Percentiles rank a stretch among this genome's conserved stretches.
These are phyloP conservation scores for Acronicta leporina DNA, from an alignment of 2,888 invertebrate genomes.

Conservation along the genomic window DNA sequence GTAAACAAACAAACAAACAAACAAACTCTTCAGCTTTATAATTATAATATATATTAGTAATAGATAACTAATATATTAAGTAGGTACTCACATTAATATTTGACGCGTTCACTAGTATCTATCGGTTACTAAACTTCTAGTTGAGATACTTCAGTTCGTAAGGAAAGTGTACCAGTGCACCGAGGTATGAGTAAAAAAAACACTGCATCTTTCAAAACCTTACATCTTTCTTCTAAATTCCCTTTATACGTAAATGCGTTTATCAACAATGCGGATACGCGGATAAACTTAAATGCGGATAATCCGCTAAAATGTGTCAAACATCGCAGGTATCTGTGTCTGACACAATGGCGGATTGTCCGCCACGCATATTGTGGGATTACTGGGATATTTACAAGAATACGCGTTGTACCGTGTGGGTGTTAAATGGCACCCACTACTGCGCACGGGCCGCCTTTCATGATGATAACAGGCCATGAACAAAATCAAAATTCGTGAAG, in stretches of 20 bases:
- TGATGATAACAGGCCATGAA: too few relatives aligned
- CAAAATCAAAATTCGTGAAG: too few relatives aligned
- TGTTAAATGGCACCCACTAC: conserved; percentile 12
- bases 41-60: too few relatives aligned
- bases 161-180: not conserved
- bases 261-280: conserved; percentile 37
- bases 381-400: conserved; percentile 28
- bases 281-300: conserved; percentile 57
- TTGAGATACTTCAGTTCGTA: too few relatives aligned
- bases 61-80: too few relatives aligned
- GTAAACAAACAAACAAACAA: too few relatives aligned
- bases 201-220: conserved; percentile 27
- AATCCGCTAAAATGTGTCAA: conserved; percentile 60
- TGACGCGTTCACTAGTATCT: too few relatives aligned
- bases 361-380: conserved; percentile 33
- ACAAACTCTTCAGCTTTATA: too few relatives aligned
- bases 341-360: conserved; percentile 38
- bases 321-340: conserved; percentile 57
- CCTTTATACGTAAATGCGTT: conserved; percentile 47
- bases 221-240: conserved; percentile 23
- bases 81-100: too few relatives aligned
- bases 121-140: too few relatives aligned
- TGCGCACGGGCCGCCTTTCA: not conserved
- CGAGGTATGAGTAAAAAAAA: conserved; percentile 4
- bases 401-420: conserved; percentile 35